Evolutionary conservation across 53 echinoderm and acorn worm genomes (phyloP), one percentile per base, ranked within the genome.

Genomic region (Holothuria leucospilota): DNA sequence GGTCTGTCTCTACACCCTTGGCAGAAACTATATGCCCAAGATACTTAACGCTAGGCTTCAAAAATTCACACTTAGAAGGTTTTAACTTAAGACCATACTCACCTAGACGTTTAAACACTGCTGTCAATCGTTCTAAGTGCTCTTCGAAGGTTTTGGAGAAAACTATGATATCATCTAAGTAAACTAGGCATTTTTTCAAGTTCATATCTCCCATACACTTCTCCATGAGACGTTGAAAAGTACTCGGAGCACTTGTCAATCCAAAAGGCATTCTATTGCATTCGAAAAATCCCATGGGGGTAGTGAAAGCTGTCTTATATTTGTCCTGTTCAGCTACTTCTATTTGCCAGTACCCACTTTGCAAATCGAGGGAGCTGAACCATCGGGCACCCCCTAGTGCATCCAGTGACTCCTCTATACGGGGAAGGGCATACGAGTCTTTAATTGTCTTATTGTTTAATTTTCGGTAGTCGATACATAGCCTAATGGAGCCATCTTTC

Each of bases 391-490:
- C 90, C 2, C 65, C 64, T 58, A 85, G 42, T 65, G 85, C 85
- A 58, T 90, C 85, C 21, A 90, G 38, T 1, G 90, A 84, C 28
- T 90, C 90, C 18, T 91, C 91, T 56, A 91, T 91, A 20, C 91
- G 51, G 20, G 91, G 91, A 21, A 88, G 66, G 49, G 83, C 82
- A 65, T 91, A 91, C 0, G 74, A 51, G 67, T 91, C 87, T 6
- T 74, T 34, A 20, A 91, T 25, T 12, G 91, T 87, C 2, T 30
- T 62, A 21, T 71, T 46, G n/a, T 87, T 87, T 8, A 88, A 58
- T 34, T 87, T 87, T 5, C 91, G 72, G 38, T 80, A 86, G 18
- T 91, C 87, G 28, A 91, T 69, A 62, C 91, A 91, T 10, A 91
- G 71, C 25, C 91, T 26, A 4, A 91, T 11, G 23, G 53, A 59